Evolutionary conservation across 2,113 vertebrate genomes (phyloP).

Genomic region (Psettodes erumei): DNA sequence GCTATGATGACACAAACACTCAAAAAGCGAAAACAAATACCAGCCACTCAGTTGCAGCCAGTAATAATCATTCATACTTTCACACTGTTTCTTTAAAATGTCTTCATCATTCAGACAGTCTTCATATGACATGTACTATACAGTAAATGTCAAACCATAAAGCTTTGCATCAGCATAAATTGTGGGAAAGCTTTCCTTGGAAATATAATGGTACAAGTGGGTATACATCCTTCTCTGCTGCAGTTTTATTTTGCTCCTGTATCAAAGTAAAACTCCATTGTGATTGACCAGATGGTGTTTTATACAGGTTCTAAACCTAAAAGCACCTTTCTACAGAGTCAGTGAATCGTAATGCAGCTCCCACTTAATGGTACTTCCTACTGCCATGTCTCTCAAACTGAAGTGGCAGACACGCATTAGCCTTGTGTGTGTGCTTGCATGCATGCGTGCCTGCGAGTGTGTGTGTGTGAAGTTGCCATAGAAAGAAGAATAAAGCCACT

Average conservation of each 20-base stretch:
- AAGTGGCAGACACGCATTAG: constrained; percentile 26
- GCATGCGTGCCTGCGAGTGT: background rate
- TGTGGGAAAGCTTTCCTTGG: background rate
- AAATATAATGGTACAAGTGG: background rate
- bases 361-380: constrained; percentile 15
- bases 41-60: too few relatives aligned
- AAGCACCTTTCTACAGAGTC: constrained; percentile 47
- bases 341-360: constrained; percentile 59
- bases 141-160: background rate
- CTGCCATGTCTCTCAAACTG: constrained; percentile 35
- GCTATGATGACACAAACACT: too few relatives aligned
- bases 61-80: background rate
- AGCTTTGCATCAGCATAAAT: background rate
- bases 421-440: background rate
- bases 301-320: constrained; percentile 34
- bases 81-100: background rate
- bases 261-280: constrained; percentile 16
- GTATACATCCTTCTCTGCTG: background rate
- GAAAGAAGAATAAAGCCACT: constrained; percentile 38
- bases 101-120: background rate
- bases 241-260: constrained; percentile 8
- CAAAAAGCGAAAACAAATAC: too few relatives aligned
- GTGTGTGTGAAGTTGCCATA: constrained; percentile 19
- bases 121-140: background rate
- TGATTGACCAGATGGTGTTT: constrained; percentile 35